Percentiles rank a stretch among this genome's conserved stretches.
Evolutionary conservation across 1,140 invertebrate genomes (phyloP).

Genomic region (Lamellibrachia luymesi): DNA sequence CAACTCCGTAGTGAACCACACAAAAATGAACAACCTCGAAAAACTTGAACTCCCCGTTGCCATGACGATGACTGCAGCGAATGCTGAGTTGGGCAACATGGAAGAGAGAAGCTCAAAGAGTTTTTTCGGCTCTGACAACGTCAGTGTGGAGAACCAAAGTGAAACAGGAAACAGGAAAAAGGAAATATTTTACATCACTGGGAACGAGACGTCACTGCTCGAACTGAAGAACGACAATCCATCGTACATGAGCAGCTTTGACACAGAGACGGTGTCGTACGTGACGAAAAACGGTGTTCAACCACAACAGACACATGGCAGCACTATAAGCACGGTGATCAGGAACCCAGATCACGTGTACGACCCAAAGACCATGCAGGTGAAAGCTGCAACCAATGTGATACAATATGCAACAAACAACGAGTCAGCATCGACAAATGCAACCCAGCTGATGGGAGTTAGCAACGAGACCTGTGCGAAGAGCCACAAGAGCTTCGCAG

Average conservation of each 20-base stretch:
- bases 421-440: no score
- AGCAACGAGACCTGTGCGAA: background rate
- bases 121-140: slow-evolving; percentile 18
- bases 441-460: background rate
- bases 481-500: background rate
- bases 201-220: background rate
- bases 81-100: background rate
- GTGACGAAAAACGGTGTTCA: background rate
- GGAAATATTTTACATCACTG: background rate
- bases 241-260: background rate
- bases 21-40: background rate
- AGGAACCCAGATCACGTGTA: background rate
- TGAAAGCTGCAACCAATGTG: background rate
- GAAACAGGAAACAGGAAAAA: background rate
- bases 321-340: no score
- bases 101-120: slow-evolving; percentile 19
- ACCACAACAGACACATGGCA: background rate
- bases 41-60: background rate
- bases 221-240: background rate
- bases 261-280: background rate
- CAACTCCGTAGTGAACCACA: slow-evolving; percentile 1
- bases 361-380: background rate
- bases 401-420: background rate
- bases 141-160: background rate
- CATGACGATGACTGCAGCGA: background rate